Evolutionary conservation across 2,888 invertebrate genomes (phyloP).

Genomic region (Apamea epomidion): DNA sequence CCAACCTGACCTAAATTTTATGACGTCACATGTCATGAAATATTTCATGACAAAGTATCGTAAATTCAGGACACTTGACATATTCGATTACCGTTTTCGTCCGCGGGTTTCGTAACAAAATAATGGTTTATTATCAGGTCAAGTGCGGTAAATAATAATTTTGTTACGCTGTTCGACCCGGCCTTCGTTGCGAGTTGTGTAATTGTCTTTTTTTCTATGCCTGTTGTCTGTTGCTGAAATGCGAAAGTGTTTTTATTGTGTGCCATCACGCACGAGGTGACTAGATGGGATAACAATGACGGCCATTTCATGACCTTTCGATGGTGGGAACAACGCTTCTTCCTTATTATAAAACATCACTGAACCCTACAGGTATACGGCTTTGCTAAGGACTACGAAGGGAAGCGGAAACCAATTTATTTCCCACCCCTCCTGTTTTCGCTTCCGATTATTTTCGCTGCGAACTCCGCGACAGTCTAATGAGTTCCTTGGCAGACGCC

Average conservation of each 20-base stretch:
- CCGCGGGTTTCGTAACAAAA: constrained; percentile 56
- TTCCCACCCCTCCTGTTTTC: constrained; percentile 27
- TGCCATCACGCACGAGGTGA: constrained; percentile 55
- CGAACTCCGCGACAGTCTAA: constrained; percentile 19
- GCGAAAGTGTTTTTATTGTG: constrained; percentile 59
- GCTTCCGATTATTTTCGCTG: constrained; percentile 26
- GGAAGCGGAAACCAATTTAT: constrained; percentile 21
- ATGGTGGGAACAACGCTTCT: constrained; percentile 4
- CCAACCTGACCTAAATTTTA: constrained; percentile 19
- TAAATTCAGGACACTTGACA: constrained; percentile 39
- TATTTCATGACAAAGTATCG: constrained; percentile 48
- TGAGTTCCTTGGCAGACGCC: constrained; percentile 30
- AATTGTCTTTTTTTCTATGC: constrained; percentile 59
- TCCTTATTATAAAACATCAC: constrained; percentile 10
- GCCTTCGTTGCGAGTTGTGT: constrained; percentile 60
- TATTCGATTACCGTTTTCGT: constrained; percentile 49
- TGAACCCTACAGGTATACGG: background rate
- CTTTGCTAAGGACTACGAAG: background rate
- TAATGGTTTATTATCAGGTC: constrained; percentile 68
- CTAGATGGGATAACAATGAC: constrained; percentile 38
- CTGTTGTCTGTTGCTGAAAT: constrained; percentile 51
- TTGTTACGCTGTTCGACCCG: constrained; percentile 62
- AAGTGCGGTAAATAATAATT: constrained; percentile 72
- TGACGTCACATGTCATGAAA: constrained; percentile 49
- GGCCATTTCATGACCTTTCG: constrained; percentile 40